Evolutionary conservation across 2,888 invertebrate species (phyloP), one percentile per base, ranked within the genome.

Genomic region (Lithophane leautieri): DNA sequence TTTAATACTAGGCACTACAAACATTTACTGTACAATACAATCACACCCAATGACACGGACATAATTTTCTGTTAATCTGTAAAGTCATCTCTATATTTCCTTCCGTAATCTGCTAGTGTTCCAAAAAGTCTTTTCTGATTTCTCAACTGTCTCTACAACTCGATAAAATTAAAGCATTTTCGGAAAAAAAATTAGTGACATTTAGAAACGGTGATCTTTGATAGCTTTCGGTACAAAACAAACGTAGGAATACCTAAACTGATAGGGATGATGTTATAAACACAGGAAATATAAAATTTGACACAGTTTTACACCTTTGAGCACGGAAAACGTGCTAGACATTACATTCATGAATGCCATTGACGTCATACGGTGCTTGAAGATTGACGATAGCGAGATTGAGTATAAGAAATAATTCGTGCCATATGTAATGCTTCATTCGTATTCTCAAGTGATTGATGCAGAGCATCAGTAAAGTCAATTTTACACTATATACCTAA

Each of bases 1-100:
- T 91, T 90, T 91, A 89, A 89, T 90, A 89, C 89, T 86, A 88
- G 86, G 79, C 83, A 85, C 81, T 86, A 84, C 83, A 86, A 86
- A 88, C 89, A 89, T 85, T 79, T 83, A 79, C 75, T 71, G 44
- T 73, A 66, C 73, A 65, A 83, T 73, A 66, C 73, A 65, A 83
- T 78, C 79, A 78, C 70, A 77, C 61, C 68, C 67, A 69, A 76
- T 69, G 62, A 85, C 40, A 40, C 19, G 40, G 34, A 34, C 34
- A 50, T 42, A 0, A 60, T 73, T 52, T 65, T 16, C 19, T 25
- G 16, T 34, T 8, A 25, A 60, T 25, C 28, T n/a, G 25, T 50
- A 40, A 16, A 68, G 2, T 8, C 28, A 50, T 58, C 62, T 34
- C 44, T 50, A 58, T 40, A 40, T 42, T 65, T 44, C n/a, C 1